Evolutionary conservation across 2,797 vertebrate species (phyloP).

Genomic region (Potorous gilbertii): DNA sequence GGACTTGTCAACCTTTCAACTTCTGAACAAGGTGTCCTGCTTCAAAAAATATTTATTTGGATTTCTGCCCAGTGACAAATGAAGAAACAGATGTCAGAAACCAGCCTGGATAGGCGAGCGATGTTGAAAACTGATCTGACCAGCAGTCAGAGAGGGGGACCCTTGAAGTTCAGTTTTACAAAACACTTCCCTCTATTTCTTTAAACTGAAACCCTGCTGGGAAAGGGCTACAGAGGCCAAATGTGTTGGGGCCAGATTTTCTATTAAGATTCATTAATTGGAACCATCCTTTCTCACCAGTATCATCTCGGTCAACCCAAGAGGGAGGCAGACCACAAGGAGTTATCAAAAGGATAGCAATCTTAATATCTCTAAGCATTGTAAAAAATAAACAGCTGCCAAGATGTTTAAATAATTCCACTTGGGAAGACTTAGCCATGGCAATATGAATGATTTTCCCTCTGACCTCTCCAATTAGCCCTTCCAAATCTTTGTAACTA

Average conservation of each 20-base stretch:
- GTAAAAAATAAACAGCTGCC: slow-evolving; percentile 28
- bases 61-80: slow-evolving; percentile 67
- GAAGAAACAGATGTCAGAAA: slow-evolving; percentile 70
- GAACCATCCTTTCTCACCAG: slow-evolving; percentile 36
- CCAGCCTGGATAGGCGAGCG: slow-evolving; percentile 57
- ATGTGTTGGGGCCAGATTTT: background rate
- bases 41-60: slow-evolving; percentile 75
- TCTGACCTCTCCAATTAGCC: slow-evolving; percentile 53
- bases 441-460: background rate
- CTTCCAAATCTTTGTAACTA: slow-evolving; percentile 40
- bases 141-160: background rate
- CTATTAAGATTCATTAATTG: slow-evolving; percentile 54
- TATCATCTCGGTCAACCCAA: slow-evolving; percentile 27
- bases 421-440: slow-evolving; percentile 19
- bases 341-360: slow-evolving; percentile 42
- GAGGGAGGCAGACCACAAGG: background rate
- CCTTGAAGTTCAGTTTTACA: slow-evolving; percentile 57
- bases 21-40: slow-evolving; percentile 73
- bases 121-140: slow-evolving; percentile 67
- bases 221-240: slow-evolving; percentile 56
- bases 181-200: slow-evolving; percentile 66
- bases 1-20: slow-evolving; percentile 59
- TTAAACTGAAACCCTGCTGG: slow-evolving; percentile 54
- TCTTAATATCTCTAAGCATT: slow-evolving; percentile 12
- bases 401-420: slow-evolving; percentile 46